Conservation (phyloP, 2,113 vertebrate genomes). For the Amphiprion ocellaris region DNA sequence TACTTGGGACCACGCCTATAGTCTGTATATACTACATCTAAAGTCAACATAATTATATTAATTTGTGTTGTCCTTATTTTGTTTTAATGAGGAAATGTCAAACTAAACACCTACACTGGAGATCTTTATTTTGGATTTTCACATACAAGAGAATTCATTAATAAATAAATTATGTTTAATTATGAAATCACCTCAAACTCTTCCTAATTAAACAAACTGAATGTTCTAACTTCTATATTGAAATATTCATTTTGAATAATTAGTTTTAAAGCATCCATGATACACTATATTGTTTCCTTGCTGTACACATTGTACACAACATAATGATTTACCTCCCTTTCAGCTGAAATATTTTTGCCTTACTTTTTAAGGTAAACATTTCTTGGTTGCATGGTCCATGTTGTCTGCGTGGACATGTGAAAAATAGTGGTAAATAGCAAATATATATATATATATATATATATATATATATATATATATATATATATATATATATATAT, state of each 20-base stretch:
- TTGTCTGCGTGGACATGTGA: neutral
- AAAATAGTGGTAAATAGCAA: neutral
- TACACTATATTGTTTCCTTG: neutral
- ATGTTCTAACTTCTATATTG: neutral
- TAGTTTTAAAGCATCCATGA: neutral
- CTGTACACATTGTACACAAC: neutral
- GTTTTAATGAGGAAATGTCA: neutral
- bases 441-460: too few species aligned
- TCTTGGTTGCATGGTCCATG: neutral
- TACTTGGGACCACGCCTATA: neutral
- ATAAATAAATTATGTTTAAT: conserved; percentile 3
- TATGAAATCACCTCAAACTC: neutral
- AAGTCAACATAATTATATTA: neutral
- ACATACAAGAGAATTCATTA: conserved; percentile 4
- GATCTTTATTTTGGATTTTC: neutral
- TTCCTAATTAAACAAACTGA: conserved; percentile 1
- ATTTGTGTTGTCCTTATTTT: neutral
- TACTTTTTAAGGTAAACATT: neutral
- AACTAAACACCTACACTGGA: neutral
- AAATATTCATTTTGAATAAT: neutral
- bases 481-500: too few species aligned
- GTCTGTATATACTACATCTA: neutral
- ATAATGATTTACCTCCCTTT: neutral
- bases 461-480: too few species aligned
- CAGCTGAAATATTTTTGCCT: neutral